phyloP scores from a whole-genome alignment of 2,888 invertebrate species.

The Tipula confusa region DNA sequence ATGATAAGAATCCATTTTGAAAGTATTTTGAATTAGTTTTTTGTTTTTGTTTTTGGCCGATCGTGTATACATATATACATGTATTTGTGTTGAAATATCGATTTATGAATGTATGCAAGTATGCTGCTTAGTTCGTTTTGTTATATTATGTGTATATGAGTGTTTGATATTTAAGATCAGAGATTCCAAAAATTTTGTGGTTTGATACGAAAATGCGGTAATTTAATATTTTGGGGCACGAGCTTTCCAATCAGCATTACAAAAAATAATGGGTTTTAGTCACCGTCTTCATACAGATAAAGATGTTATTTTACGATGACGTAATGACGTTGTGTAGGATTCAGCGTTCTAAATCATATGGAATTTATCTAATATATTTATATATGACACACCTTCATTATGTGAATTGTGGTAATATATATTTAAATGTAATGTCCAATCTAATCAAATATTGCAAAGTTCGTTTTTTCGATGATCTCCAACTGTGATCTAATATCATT shows the following conservation, averaged over 20 bases:
- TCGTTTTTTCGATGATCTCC: neutral
- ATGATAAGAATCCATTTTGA: conserved; percentile 20
- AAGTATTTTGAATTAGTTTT: neutral
- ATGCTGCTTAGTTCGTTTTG: neutral
- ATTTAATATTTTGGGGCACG: neutral
- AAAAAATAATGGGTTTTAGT: no score
- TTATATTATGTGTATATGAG: neutral
- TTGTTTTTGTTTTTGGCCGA: neutral
- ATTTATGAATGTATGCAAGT: neutral
- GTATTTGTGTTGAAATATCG: neutral
- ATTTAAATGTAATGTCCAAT: neutral
- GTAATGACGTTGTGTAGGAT: neutral
- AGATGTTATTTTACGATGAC: neutral
- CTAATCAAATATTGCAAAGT: neutral
- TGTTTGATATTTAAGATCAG: neutral
- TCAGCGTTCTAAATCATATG: neutral
- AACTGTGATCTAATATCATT: neutral
- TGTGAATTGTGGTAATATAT: no score
- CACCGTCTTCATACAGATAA: neutral
- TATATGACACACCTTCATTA: no score
- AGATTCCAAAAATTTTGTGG: conserved; percentile 12
- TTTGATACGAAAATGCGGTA: neutral
- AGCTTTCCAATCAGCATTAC: neutral
- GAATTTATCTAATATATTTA: no score
- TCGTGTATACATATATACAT: neutral